Conservation (phyloP, 2,113 vertebrate genomes). For the Lates calcarifer region DNA sequence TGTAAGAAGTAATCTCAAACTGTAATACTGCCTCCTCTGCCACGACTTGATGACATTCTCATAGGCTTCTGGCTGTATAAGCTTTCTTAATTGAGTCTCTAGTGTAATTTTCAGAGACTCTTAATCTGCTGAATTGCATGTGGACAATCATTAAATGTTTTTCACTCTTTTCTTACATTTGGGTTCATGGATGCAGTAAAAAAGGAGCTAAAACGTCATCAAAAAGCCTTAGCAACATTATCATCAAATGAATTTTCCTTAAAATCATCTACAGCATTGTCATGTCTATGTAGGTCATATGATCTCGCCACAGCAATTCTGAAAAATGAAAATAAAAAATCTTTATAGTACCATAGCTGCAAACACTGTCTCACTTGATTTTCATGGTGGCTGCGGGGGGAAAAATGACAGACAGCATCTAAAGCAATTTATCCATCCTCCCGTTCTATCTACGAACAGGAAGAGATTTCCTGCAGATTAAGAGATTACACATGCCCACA, state of each 20-base stretch:
- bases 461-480: slow-evolving; percentile 68
- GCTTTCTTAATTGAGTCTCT: slow-evolving; percentile 60
- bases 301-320: neutral
- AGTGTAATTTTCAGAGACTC: slow-evolving; percentile 54
- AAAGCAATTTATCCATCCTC: slow-evolving; percentile 18
- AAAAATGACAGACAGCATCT: slow-evolving; percentile 3
- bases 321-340: slow-evolving; percentile 2
- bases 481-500: slow-evolving; percentile 58
- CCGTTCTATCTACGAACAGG: slow-evolving; percentile 35
- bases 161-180: neutral
- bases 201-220: neutral
- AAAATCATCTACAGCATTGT: neutral
- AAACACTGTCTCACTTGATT: neutral
- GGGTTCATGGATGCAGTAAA: neutral
- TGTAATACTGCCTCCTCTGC: slow-evolving; percentile 33
- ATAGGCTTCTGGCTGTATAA: slow-evolving; percentile 24
- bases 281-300: neutral
- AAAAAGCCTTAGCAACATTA: neutral
- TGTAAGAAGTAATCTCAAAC: slow-evolving; percentile 53
- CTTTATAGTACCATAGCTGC: neutral
- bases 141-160: slow-evolving; percentile 10
- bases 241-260: neutral
- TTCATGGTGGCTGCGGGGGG: neutral
- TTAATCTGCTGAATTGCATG: slow-evolving; percentile 52
- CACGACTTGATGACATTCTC: slow-evolving; percentile 54